Evolutionary conservation across 1,140 invertebrate species (phyloP).

Genomic region (Leptestheria dahalacensis): DNA sequence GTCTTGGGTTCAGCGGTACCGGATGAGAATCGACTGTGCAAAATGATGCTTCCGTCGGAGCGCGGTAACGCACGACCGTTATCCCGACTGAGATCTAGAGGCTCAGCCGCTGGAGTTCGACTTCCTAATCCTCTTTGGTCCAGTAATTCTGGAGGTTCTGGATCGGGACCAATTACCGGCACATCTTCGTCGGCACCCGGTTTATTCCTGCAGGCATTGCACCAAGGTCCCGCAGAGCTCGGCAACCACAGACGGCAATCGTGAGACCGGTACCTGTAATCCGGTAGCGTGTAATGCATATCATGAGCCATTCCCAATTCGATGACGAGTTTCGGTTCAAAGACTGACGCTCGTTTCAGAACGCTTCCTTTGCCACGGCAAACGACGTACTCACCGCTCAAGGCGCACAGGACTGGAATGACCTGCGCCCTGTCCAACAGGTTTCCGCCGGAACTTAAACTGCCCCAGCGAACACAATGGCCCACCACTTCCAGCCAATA

Average conservation of each 20-base stretch:
- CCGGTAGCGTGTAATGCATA: slow-evolving; percentile 6
- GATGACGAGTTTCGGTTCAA: not conserved
- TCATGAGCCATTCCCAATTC: not conserved
- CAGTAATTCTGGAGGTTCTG: too few relatives aligned
- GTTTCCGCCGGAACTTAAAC: not conserved
- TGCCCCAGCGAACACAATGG: slow-evolving; percentile 9
- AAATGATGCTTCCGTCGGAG: too few relatives aligned
- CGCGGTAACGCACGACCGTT: too few relatives aligned
- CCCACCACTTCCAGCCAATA: slow-evolving; percentile 14
- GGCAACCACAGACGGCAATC: slow-evolving; percentile 4
- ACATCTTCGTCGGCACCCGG: too few relatives aligned
- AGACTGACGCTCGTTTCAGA: not conserved
- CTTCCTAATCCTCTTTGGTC: too few relatives aligned
- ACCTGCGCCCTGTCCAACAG: not conserved
- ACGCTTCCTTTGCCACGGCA: slow-evolving; percentile 3
- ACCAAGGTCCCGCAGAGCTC: not conserved
- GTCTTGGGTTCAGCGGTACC: too few relatives aligned
- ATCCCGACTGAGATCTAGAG: too few relatives aligned
- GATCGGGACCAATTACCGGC: too few relatives aligned
- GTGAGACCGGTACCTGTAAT: slow-evolving; percentile 9
- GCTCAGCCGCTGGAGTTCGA: too few relatives aligned
- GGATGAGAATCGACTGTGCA: too few relatives aligned
- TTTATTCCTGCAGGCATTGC: not conserved
- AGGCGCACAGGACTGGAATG: not conserved
- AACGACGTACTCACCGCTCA: slow-evolving; percentile 1